Evolutionary conservation across 2,888 invertebrate genomes (phyloP).

Genomic region (Hydrotaea cyrtoneurina): DNA sequence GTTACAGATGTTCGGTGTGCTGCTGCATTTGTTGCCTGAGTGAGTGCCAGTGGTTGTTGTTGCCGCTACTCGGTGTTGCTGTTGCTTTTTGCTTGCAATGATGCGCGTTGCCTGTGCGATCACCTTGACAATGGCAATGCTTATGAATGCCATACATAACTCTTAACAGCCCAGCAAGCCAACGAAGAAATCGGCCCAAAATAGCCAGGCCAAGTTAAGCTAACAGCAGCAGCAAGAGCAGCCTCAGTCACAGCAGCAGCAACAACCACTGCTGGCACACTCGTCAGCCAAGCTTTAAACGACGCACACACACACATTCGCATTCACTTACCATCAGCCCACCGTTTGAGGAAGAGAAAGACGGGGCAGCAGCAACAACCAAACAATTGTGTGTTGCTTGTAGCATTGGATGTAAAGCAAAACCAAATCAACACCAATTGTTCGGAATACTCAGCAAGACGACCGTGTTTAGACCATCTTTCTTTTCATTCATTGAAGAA

Average conservation of each 20-base stretch:
- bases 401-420: conserved; percentile 70
- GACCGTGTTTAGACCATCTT: conserved; percentile 30
- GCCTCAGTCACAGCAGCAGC: conserved; percentile 22
- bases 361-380: conserved; percentile 32
- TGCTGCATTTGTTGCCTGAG: conserved; percentile 57
- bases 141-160: conserved; percentile 75
- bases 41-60: conserved; percentile 20
- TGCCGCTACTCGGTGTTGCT: conserved; percentile 11
- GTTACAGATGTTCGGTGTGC: conserved; percentile 50
- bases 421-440: conserved; percentile 63
- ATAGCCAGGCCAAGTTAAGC: conserved; percentile 46
- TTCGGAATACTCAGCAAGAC: conserved; percentile 40
- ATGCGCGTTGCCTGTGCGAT: conserved; percentile 75
- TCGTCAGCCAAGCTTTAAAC: conserved; percentile 8
- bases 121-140: conserved; percentile 79
- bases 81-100: conserved; percentile 58
- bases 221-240: conserved; percentile 34
- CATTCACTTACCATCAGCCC: conserved; percentile 19
- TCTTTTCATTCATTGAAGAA: conserved; percentile 62
- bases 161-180: conserved; percentile 26
- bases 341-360: conserved; percentile 71
- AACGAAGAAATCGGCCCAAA: conserved; percentile 44
- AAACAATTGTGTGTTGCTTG: conserved; percentile 63
- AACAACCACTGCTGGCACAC: conserved; percentile 15
- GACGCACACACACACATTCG: not conserved